phyloP scores from a whole-genome alignment of 2,113 vertebrate species.

The Poicephalus gulielmi region DNA sequence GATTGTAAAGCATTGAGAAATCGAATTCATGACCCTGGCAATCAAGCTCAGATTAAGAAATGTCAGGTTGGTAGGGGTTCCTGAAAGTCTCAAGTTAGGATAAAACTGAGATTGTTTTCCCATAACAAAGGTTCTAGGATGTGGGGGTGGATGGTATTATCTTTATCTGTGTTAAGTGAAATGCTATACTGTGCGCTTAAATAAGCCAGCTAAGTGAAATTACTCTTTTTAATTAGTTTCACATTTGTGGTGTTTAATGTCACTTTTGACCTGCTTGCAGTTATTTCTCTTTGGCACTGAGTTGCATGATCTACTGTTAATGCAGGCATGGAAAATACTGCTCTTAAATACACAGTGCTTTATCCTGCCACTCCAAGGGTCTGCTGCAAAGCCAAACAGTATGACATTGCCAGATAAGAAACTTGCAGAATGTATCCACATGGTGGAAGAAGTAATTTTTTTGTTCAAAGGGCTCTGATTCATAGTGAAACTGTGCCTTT shows the following conservation, averaged over 20 bases:
- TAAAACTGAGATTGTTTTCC: constrained; percentile 14
- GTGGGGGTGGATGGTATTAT: constrained; percentile 30
- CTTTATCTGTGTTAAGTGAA: background rate
- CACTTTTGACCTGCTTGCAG: background rate
- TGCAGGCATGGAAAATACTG: background rate
- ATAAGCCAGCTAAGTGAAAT: background rate
- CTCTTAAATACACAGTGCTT: background rate
- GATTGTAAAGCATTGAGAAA: constrained; percentile 73
- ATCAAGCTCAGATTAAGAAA: constrained; percentile 75
- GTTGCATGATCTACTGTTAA: background rate
- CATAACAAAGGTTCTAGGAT: background rate
- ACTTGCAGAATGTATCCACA: accelerated
- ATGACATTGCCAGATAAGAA: background rate
- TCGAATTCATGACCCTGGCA: constrained; percentile 78
- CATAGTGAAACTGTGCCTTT: background rate
- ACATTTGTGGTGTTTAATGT: background rate
- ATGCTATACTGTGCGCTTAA: background rate
- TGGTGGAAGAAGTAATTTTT: background rate
- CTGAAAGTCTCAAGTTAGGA: constrained; percentile 27
- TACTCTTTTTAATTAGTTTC: background rate
- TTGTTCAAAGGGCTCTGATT: background rate
- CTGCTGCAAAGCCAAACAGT: background rate
- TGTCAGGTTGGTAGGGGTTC: constrained; percentile 79
- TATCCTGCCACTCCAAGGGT: background rate
- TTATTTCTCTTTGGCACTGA: background rate